phyloP scores from a whole-genome alignment of 2,888 invertebrate species.

The Ernsta delagoae region DNA sequence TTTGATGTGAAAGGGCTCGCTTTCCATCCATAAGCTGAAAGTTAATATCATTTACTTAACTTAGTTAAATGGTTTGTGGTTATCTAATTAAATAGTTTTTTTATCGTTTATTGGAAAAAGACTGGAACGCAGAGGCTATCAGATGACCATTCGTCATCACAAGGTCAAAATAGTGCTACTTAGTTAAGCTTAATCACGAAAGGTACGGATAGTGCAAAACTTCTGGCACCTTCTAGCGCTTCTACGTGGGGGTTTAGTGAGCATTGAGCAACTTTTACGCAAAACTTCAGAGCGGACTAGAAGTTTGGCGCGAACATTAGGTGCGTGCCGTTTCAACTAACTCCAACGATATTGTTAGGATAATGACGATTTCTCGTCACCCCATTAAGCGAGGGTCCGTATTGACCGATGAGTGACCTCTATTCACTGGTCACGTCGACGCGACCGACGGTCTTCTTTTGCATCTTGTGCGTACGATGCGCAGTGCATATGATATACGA shows the following conservation, averaged over 20 bases:
- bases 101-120: no score
- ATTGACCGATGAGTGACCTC: constrained; percentile 2
- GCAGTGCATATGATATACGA: neutral
- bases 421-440: neutral
- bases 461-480: constrained; percentile 6
- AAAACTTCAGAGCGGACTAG: no score
- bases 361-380: neutral
- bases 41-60: neutral
- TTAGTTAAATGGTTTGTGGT: neutral
- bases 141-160: no score
- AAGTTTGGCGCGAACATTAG: no score
- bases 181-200: no score
- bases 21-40: neutral
- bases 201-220: no score
- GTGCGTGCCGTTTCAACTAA: neutral
- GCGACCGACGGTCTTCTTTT: constrained; percentile 1
- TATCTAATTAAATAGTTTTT: constrained; percentile 4
- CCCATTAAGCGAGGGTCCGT: constrained; percentile 2
- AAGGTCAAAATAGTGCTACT: no score
- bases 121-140: no score
- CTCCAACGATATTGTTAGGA: neutral
- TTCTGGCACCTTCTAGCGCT: no score
- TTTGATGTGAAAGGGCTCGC: neutral
- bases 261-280: no score
- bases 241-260: no score